Percentiles rank a stretch among this genome's conserved stretches.
Evolutionary conservation across 2,888 invertebrate species (phyloP).

Genomic region (Eilema depressum): DNA sequence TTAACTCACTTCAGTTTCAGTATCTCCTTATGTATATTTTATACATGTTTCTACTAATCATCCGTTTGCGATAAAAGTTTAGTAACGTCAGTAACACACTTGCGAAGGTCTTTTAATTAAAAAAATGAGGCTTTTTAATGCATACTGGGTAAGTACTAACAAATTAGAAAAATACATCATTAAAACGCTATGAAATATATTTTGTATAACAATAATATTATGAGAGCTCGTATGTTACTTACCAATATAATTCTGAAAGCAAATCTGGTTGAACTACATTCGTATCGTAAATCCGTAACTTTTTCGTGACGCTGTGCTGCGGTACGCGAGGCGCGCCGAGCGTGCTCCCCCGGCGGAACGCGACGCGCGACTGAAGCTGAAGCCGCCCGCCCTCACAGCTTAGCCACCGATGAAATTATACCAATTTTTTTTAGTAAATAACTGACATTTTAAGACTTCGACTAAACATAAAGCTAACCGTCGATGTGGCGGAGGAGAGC

Average conservation of each 20-base stretch:
- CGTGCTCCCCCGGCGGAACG: constrained; percentile 39
- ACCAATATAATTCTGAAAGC: constrained; percentile 25
- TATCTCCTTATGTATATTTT: no score
- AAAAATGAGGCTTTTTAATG: neutral
- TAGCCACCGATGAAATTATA: neutral
- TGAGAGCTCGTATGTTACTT: constrained; percentile 14
- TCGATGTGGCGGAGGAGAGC: neutral
- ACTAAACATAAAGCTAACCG: neutral
- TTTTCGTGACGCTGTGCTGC: constrained; percentile 38
- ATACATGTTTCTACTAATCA: no score
- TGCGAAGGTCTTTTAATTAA: no score
- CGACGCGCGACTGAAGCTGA: constrained; percentile 51
- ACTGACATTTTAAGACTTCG: neutral
- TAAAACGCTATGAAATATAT: neutral
- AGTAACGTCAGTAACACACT: no score
- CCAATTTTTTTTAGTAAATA: neutral
- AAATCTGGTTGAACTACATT: constrained; percentile 7
- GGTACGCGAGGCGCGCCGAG: constrained; percentile 13
- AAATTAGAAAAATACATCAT: neutral
- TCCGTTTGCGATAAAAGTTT: no score
- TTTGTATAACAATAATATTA: neutral
- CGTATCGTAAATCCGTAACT: constrained; percentile 28
- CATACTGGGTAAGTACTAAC: neutral
- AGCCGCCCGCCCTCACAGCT: constrained; percentile 26
- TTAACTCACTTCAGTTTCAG: no score